Conservation (phyloP, 2,113 vertebrate species). For the Hippotragus niger region DNA sequence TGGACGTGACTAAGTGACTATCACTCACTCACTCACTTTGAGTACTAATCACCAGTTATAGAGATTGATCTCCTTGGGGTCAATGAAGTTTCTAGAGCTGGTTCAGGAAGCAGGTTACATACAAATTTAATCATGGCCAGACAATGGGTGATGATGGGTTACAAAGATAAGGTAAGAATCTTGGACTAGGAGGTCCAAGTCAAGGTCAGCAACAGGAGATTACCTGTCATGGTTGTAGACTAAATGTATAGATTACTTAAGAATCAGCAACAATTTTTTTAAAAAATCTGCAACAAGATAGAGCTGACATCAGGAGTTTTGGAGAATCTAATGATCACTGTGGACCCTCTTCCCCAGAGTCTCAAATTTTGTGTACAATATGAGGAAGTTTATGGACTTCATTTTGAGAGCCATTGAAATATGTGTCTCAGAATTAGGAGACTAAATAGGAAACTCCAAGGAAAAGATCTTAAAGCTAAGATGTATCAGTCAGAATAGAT, state of each 20-base stretch:
- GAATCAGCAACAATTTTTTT: background rate
- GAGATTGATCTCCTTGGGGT: background rate
- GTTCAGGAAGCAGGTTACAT: background rate
- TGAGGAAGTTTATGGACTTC: background rate
- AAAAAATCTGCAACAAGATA: background rate
- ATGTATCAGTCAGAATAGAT: background rate
- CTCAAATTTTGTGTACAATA: background rate
- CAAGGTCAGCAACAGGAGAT: background rate
- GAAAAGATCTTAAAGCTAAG: background rate
- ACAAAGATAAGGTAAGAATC: background rate
- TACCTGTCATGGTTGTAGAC: background rate
- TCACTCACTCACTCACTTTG: background rate
- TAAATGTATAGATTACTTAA: background rate
- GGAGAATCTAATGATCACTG: background rate
- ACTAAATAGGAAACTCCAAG: background rate
- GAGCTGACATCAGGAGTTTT: background rate
- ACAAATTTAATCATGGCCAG: background rate
- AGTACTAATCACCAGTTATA: background rate
- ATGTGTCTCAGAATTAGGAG: background rate
- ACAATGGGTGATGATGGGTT: background rate
- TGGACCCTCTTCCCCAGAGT: background rate
- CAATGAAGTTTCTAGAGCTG: background rate
- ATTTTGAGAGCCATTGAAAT: background rate
- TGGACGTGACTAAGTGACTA: rapidly evolving
- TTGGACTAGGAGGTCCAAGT: background rate